These are phyloP conservation scores for Malurus elegans DNA, from an alignment of 2,113 vertebrate species.

Conservation along the genomic window DNA sequence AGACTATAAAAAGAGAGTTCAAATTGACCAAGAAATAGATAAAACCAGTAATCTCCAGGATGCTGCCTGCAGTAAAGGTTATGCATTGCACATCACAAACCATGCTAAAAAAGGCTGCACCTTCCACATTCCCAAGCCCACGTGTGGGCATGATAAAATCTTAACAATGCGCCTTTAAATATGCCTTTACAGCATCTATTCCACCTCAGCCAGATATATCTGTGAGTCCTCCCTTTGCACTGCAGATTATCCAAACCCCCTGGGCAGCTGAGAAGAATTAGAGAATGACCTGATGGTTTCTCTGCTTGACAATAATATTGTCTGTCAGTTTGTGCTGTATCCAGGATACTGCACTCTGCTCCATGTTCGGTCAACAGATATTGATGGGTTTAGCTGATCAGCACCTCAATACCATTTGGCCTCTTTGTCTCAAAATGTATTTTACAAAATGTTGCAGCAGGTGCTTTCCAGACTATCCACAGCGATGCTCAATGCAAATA, in stretches of 20 bases:
- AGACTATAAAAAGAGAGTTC: not conserved
- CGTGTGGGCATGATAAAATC: slow-evolving; percentile 33
- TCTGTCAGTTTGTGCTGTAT: slow-evolving; percentile 32
- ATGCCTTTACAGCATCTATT: slow-evolving; percentile 31
- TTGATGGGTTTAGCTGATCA: slow-evolving; percentile 50
- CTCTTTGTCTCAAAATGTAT: slow-evolving; percentile 34
- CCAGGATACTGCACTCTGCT: slow-evolving; percentile 51
- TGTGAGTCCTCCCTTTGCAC: slow-evolving; percentile 22
- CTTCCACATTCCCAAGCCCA: not conserved
- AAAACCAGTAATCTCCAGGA: slow-evolving; percentile 19
- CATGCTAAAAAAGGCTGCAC: not conserved
- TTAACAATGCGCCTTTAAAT: slow-evolving; percentile 50
- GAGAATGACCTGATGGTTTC: slow-evolving; percentile 44
- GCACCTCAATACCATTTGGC: slow-evolving; percentile 25
- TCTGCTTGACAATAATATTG: slow-evolving; percentile 43
- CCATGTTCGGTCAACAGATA: slow-evolving; percentile 40
- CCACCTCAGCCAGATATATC: not conserved
- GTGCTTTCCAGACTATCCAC: not conserved
- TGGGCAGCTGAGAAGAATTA: slow-evolving; percentile 31
- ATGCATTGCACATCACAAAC: slow-evolving; percentile 11
- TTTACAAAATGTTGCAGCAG: slow-evolving; percentile 33
- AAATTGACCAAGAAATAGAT: slow-evolving; percentile 25
- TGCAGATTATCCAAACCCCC: slow-evolving; percentile 44
- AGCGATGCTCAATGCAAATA: not conserved
- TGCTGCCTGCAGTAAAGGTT: slow-evolving; percentile 19